Base-by-base conservation (phyloP, 2,888 invertebrate genomes). In the Nematopogon swammerdamellus region DNA sequence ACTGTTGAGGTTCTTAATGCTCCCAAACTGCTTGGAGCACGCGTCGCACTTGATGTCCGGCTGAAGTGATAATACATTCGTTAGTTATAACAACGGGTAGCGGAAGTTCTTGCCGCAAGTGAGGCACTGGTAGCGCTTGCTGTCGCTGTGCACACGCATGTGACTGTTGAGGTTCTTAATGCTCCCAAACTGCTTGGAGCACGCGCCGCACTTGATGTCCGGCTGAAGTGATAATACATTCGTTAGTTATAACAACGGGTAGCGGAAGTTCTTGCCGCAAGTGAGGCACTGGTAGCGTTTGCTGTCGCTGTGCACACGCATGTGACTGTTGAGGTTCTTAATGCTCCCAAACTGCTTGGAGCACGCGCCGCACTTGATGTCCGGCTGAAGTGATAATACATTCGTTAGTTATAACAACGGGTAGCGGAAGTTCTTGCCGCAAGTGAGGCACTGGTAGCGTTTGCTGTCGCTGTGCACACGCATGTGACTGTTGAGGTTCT, bases 221-320 rank as follows among this genome's bases (percentile, higher is more conserved):
- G 36, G 36, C 36, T 36, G 14, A 49, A 25, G 25, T 4, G 25
- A 25, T 25, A 10, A 25, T 25, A 25, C 25, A 10, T 10, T 25
- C 10, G 4, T 25, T 25, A 4, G 5, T 10, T 25, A 25, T 25
- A n/a, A n/a, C n/a, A n/a, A n/a, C n/a, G n/a, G n/a, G 42, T 85
- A 85, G 0, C 84, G 85, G 60, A 86, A 86, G 59, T 82, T 81
- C 68, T 86, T 86, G 11, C 82, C 83, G 56, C 86, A 86, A 3
- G 72, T 74, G 45, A 77, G 72, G 56, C 86, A 86, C 53, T 82
- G 76, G 63, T 85, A 85, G 42, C 83, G 83, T 45, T 83, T 74
- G 36, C 75, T 67, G 14, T 85, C 85, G 1, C 79, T 81, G 60
- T 86, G 86, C 0, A 79, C 81, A 45, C 85, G 81, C 30, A 70